phyloP scores from a whole-genome alignment of 2,888 invertebrate genomes.

The Lasioglossum pauxillum region DNA sequence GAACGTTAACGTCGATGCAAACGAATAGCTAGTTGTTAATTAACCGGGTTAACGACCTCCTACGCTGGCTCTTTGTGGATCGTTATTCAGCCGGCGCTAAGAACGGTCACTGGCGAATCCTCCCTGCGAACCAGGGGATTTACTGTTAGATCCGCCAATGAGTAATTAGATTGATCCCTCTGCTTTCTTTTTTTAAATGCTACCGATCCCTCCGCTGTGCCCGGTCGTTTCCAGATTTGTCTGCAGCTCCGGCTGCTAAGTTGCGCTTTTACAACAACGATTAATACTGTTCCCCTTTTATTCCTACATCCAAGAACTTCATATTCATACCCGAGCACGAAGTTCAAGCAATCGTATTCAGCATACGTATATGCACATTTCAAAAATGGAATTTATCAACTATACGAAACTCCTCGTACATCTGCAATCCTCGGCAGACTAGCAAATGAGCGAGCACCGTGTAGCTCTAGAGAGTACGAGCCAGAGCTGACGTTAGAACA shows the following conservation, averaged over 20 bases:
- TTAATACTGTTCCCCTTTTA: neutral
- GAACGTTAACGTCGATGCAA: constrained; percentile 23
- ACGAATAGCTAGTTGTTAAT: constrained; percentile 25
- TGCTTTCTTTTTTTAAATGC: neutral
- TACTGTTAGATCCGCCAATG: neutral
- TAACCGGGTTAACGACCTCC: constrained; percentile 25
- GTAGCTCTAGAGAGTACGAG: neutral
- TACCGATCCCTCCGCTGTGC: neutral
- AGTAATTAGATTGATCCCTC: neutral
- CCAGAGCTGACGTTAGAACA: neutral
- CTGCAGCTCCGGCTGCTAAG: neutral
- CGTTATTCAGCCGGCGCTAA: constrained; percentile 6
- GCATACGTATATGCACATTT: neutral
- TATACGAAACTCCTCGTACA: neutral
- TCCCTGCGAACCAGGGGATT: neutral
- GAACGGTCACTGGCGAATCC: constrained; percentile 8
- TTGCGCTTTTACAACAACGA: neutral
- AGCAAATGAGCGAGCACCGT: neutral
- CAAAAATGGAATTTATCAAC: constrained; percentile 5
- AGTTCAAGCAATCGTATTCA: neutral
- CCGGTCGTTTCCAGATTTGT: neutral
- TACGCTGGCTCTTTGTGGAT: constrained; percentile 9
- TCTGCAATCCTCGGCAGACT: neutral
- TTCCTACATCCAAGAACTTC: neutral
- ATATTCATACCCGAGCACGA: neutral